These are phyloP conservation scores for Bungarus multicinctus DNA, from an alignment of 2,113 vertebrate genomes.

Conservation along the genomic window DNA sequence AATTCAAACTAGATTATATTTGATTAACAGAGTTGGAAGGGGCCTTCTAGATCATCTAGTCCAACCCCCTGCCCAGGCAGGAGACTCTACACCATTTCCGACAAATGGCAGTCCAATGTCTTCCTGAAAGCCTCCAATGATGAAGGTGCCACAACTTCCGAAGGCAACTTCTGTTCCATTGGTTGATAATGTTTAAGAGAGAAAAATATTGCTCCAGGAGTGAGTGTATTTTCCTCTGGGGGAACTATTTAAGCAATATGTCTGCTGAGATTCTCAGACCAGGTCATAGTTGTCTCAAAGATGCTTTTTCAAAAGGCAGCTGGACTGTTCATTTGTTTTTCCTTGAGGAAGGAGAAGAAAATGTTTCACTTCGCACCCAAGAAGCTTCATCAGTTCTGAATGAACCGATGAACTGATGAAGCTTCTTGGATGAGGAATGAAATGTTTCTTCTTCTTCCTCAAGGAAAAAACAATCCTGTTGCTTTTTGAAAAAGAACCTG, in stretches of 20 bases:
- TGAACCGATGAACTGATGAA: neutral
- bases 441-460: neutral
- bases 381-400: neutral
- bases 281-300: neutral
- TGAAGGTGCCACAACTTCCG: no score
- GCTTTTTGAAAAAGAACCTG: neutral
- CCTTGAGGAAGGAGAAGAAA: neutral
- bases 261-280: neutral
- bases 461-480: neutral
- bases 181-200: neutral
- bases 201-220: neutral
- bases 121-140: no score
- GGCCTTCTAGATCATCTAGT: no score
- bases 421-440: neutral
- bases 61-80: no score
- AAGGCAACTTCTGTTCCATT: no score
- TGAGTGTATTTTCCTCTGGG: neutral
- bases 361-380: neutral
- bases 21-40: no score
- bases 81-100: no score
- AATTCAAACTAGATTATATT: neutral
- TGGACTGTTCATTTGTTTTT: neutral
- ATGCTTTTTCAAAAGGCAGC: neutral
- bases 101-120: no score
- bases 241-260: no score